phyloP scores from a whole-genome alignment of 2,797 vertebrate genomes.

The Melopsittacus undulatus region DNA sequence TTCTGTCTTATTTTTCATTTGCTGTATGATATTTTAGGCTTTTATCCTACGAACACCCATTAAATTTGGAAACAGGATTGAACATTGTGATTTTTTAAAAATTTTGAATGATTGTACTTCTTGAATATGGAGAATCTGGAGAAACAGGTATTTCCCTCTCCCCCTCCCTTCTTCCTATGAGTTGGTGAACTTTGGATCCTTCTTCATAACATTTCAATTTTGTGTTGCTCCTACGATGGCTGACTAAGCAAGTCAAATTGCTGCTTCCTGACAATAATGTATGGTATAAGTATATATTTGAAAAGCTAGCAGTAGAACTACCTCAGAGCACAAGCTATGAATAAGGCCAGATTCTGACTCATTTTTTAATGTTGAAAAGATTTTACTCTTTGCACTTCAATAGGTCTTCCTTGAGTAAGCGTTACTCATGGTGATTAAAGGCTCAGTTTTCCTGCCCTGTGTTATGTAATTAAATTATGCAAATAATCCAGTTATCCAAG shows the following conservation, averaged over 20 bases:
- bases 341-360: slow-evolving; percentile 13
- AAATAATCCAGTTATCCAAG: slow-evolving; percentile 49
- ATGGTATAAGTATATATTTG: background rate
- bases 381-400: slow-evolving; percentile 20
- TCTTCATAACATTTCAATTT: background rate
- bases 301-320: slow-evolving; percentile 11
- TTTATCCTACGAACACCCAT: background rate
- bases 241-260: background rate
- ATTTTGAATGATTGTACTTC: background rate
- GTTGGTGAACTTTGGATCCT: background rate
- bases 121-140: background rate
- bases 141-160: background rate
- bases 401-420: slow-evolving; percentile 28
- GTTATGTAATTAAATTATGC: slow-evolving; percentile 44
- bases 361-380: background rate
- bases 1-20: background rate
- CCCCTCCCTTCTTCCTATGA: background rate
- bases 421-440: slow-evolving; percentile 46
- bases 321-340: background rate
- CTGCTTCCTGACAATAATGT: background rate
- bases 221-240: background rate
- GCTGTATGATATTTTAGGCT: background rate
- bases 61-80: background rate
- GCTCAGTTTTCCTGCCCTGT: background rate
- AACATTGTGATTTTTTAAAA: background rate